A percentile compares a stretch with the other conserved stretches of the same genome.
Evolutionary conservation across 2,797 vertebrate genomes (phyloP).

Genomic region (Urophycis tenuis): DNA sequence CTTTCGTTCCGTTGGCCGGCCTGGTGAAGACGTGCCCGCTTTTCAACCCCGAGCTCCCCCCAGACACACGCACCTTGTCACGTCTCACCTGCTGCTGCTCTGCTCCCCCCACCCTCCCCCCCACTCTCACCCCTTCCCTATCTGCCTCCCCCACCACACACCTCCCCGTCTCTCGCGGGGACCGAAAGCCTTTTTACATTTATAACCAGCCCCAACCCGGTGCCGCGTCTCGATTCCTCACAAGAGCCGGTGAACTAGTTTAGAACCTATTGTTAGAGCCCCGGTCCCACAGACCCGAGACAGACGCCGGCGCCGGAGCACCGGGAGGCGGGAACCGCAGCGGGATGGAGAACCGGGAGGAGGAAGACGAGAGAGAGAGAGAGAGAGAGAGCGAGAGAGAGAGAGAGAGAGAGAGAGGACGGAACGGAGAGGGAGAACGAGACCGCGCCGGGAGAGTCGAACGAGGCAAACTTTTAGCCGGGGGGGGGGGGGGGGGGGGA

Average conservation of each 20-base stretch:
- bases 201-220: constrained; percentile 43
- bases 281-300: constrained; percentile 55
- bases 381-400: neutral
- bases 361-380: neutral
- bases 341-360: constrained; percentile 10
- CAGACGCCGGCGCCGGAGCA: constrained; percentile 8
- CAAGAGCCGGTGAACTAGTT: constrained; percentile 67
- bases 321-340: constrained; percentile 32
- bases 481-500: no score
- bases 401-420: neutral
- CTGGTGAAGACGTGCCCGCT: no score
- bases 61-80: constrained; percentile 32
- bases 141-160: constrained; percentile 5
- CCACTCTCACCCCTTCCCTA: neutral
- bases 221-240: constrained; percentile 46
- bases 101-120: neutral
- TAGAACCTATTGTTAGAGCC: constrained; percentile 69
- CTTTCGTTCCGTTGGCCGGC: neutral
- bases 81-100: constrained; percentile 45
- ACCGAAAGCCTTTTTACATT: constrained; percentile 52
- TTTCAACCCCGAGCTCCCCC: neutral
- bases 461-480: constrained; percentile 23
- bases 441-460: constrained; percentile 18
- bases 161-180: constrained; percentile 49
- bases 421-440: neutral